Evolutionary conservation across 1,140 invertebrate species (phyloP), one percentile per base, ranked within the genome.

Genomic region (Ostrea denselamellosa): DNA sequence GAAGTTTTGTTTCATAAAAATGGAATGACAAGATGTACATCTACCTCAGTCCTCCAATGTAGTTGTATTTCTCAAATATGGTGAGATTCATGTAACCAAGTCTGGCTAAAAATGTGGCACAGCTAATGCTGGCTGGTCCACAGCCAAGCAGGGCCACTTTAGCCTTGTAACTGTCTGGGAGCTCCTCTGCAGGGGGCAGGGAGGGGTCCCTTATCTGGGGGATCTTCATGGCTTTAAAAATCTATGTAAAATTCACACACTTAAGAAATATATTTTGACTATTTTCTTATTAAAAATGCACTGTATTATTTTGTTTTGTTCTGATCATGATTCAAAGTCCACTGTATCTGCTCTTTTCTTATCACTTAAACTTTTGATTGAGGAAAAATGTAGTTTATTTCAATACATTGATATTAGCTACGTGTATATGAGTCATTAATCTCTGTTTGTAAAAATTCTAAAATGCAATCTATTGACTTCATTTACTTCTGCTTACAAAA

Each of bases 91-190:
- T 96, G 92, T 99, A 99, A 0, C 99, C 99, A 8, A 99, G 95
- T 62, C 99, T 96, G 0, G 97, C 98, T 4, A 99, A 95, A 95
- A 98, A 99, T 9, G 98, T 98, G 5, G 98, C 98, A 94, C 99
- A 99, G 7, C 98, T 99, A 54, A 99, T 96, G n/a, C 98, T 98
- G 5, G 99, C 98, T 0, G 99, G 99, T 0, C 99, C 99, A 92
- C 98, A 98, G 10, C 99, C 99, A 28, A 99, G 93, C 8, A 99
- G 94, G 0, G 97, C 98, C 65, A 99, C 97, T 95, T 97, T 98
- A 25, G 96, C 96, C 28, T 96, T 93, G 68, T 97, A 96, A 88
- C 96, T 96, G 51, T 95, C 96, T 10, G 96, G 96, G 3, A 96
- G 93, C 8, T 94, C 83, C 17, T 93, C 95, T 9, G 92, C 8